Conservation (phyloP, 2,797 vertebrate species). For the Chloroceryle inda region DNA sequence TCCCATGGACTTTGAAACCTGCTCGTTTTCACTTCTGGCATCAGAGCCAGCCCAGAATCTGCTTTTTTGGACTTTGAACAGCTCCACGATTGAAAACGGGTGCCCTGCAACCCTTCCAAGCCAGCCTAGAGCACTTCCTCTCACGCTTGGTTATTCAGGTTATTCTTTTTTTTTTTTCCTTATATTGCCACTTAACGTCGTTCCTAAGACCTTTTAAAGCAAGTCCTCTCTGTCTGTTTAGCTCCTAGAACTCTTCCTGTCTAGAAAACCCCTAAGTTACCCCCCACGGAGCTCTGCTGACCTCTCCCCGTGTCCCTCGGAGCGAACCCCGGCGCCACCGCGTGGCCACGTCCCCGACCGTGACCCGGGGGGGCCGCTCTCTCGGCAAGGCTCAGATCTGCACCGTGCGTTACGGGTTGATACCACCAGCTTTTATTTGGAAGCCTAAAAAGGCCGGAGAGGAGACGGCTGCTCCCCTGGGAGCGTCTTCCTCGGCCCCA, state of each 20-base stretch:
- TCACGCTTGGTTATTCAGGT: too few species aligned
- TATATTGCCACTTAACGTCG: accelerated
- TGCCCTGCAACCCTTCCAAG: too few species aligned
- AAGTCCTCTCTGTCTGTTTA: accelerated
- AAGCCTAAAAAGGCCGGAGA: accelerated
- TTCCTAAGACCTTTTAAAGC: neutral
- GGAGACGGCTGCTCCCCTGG: neutral
- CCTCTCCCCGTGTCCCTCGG: neutral
- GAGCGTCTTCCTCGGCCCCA: neutral
- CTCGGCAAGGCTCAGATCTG: accelerated
- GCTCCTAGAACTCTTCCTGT: accelerated
- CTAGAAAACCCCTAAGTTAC: too few species aligned
- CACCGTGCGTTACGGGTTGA: accelerated
- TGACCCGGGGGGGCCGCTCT: neutral
- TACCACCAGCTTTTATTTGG: neutral
- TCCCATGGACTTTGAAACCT: neutral
- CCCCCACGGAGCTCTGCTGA: neutral
- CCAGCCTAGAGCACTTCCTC: neutral
- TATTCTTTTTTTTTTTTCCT: accelerated
- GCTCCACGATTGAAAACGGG: neutral
- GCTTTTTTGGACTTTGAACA: neutral
- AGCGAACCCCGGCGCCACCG: slow-evolving; percentile 3
- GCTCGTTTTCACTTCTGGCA: neutral
- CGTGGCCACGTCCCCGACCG: neutral
- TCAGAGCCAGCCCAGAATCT: neutral